These are phyloP conservation scores for Pygmarrhopalites habei DNA, from an alignment of 1,140 invertebrate genomes.

Conservation along the genomic window DNA sequence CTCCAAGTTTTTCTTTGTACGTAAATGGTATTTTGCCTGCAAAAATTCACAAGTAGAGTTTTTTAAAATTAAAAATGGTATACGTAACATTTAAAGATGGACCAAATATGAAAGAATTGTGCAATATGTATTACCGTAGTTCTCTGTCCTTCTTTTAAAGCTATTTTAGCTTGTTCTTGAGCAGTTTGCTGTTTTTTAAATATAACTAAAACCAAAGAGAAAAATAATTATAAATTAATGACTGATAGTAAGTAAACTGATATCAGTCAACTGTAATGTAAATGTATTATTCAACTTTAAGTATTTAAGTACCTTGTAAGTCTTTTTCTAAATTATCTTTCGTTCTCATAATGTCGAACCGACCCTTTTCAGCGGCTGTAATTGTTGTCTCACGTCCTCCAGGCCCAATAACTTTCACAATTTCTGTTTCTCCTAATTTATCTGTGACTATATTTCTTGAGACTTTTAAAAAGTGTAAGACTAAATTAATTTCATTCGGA, in stretches of 20 bases:
- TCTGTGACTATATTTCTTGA: slow-evolving; percentile 2
- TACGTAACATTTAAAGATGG: neutral
- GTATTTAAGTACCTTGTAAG: too few species aligned
- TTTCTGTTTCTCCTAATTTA: slow-evolving; percentile 10
- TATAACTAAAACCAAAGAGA: too few species aligned
- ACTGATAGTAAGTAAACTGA: too few species aligned
- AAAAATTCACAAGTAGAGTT: slow-evolving; percentile 4
- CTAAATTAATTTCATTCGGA: neutral
- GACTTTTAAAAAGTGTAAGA: neutral
- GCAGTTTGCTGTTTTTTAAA: slow-evolving; percentile 7
- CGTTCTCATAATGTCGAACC: slow-evolving; percentile 12
- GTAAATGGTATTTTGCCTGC: slow-evolving; percentile 31
- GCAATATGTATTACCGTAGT: slow-evolving; percentile 10
- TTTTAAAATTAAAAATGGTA: neutral
- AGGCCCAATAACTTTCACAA: slow-evolving; percentile 3
- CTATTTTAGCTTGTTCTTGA: neutral
- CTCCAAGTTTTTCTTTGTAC: slow-evolving; percentile 21
- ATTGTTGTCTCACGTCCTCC: neutral
- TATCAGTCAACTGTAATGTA: too few species aligned
- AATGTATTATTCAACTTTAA: too few species aligned
- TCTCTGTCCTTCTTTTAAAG: slow-evolving; percentile 20
- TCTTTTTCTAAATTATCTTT: slow-evolving; percentile 16
- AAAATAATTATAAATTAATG: too few species aligned
- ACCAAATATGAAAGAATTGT: neutral
- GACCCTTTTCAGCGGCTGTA: slow-evolving; percentile 14